Evolutionary conservation across 2,888 invertebrate species (phyloP).

Genomic region (Platycheirus rosarum): DNA sequence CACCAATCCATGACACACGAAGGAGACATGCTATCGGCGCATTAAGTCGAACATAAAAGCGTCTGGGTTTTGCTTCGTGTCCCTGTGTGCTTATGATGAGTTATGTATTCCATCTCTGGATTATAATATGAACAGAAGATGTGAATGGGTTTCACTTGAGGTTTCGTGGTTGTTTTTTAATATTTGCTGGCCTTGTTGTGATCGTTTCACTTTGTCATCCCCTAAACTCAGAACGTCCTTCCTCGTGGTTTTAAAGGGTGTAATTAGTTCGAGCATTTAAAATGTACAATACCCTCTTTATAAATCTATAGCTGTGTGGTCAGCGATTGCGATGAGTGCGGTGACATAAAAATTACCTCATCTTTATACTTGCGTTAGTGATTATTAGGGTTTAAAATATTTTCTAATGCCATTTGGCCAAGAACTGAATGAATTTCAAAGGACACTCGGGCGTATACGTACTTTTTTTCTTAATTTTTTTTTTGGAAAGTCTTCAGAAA

Average conservation of each 20-base stretch:
- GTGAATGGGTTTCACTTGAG: constrained; percentile 54
- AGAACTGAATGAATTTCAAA: not conserved
- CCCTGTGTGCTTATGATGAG: constrained; percentile 57
- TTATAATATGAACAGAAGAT: constrained; percentile 47
- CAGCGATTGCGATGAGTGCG: constrained; percentile 8
- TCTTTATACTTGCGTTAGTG: constrained; percentile 8
- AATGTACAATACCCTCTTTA: constrained; percentile 30
- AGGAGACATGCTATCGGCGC: constrained; percentile 72
- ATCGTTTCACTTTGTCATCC: constrained; percentile 14
- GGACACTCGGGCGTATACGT: constrained; percentile 45
- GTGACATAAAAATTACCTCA: constrained; percentile 18
- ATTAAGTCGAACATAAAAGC: constrained; percentile 62
- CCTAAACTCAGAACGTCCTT: not conserved
- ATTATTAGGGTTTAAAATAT: constrained; percentile 13
- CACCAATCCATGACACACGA: constrained; percentile 38
- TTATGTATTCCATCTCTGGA: constrained; percentile 44
- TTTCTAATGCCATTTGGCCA: not conserved
- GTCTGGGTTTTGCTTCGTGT: constrained; percentile 31
- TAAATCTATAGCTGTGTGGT: constrained; percentile 9
- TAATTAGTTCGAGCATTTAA: constrained; percentile 40
- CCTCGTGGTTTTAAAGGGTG: constrained; percentile 34
- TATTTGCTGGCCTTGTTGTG: constrained; percentile 35
- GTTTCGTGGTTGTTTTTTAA: constrained; percentile 25
- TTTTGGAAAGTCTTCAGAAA: not conserved
- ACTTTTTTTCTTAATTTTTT: constrained; percentile 9